phyloP scores from a whole-genome alignment of 2,888 invertebrate genomes.

The Mesorhabditis sp. region DNA sequence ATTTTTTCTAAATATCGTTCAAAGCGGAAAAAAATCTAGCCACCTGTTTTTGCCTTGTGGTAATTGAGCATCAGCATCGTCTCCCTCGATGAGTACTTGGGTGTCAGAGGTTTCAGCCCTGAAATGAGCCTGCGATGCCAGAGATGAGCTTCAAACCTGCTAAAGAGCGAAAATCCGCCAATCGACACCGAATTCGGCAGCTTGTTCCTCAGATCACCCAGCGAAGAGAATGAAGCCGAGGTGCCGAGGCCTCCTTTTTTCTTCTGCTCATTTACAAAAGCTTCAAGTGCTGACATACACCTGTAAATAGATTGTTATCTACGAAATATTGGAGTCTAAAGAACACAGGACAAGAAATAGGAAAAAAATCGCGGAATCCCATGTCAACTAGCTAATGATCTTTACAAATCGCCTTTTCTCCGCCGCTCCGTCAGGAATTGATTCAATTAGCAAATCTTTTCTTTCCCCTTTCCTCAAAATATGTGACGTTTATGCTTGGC shows the following conservation, averaged over 20 bases:
- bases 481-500: too few relatives aligned
- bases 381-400: too few relatives aligned
- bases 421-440: too few relatives aligned
- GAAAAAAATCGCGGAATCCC: too few relatives aligned
- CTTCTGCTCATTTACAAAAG: slow-evolving; percentile 55
- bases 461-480: too few relatives aligned
- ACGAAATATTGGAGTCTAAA: too few relatives aligned
- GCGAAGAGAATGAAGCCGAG: slow-evolving; percentile 33
- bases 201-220: slow-evolving; percentile 35
- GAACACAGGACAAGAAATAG: too few relatives aligned
- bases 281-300: slow-evolving; percentile 51
- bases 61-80: slow-evolving; percentile 26
- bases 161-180: background rate
- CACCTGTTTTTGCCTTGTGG: slow-evolving; percentile 39
- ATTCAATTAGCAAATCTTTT: too few relatives aligned
- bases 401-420: too few relatives aligned
- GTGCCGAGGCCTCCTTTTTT: slow-evolving; percentile 31
- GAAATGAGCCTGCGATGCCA: background rate
- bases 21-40: background rate
- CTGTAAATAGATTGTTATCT: slow-evolving; percentile 1
- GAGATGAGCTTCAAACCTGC: background rate
- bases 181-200: slow-evolving; percentile 27
- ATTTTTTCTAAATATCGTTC: slow-evolving; percentile 15
- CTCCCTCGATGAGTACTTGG: slow-evolving; percentile 23
- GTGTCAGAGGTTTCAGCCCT: slow-evolving; percentile 28